phyloP scores from a whole-genome alignment of 2,113 vertebrate genomes.

The Hassar affinis region DNA sequence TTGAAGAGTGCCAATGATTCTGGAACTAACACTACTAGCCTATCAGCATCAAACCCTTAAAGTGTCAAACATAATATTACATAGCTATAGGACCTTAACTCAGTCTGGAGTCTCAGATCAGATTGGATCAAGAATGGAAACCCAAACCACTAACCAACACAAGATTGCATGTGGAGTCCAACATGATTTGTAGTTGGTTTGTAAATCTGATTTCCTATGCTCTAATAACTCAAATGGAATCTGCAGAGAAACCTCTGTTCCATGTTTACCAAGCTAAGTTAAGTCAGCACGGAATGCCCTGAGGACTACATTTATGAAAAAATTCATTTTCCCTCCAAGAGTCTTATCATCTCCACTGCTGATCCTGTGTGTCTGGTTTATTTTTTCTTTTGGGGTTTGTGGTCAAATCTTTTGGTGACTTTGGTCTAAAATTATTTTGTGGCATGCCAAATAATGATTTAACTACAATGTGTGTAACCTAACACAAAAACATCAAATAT shows the following conservation, averaged over 20 bases:
- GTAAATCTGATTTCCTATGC: not conserved
- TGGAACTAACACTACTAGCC: not conserved
- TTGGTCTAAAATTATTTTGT: too few relatives aligned
- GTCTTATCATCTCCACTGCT: too few relatives aligned
- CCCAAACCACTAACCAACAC: not conserved
- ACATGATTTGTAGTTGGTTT: not conserved
- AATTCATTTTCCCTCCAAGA: too few relatives aligned
- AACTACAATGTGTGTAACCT: too few relatives aligned
- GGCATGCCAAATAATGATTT: too few relatives aligned
- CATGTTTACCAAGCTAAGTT: conserved; percentile 27
- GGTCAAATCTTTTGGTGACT: too few relatives aligned
- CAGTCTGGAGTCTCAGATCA: not conserved
- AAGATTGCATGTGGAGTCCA: not conserved
- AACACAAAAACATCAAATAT: too few relatives aligned
- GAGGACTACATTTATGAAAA: too few relatives aligned
- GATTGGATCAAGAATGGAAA: not conserved
- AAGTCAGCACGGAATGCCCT: too few relatives aligned
- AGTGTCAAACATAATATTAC: not conserved
- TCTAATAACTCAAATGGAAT: conserved; percentile 33
- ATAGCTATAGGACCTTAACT: not conserved
- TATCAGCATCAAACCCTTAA: not conserved
- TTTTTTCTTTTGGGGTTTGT: too few relatives aligned
- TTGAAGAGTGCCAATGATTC: not conserved
- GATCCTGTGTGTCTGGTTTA: too few relatives aligned
- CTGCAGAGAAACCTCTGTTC: conserved; percentile 8